phyloP scores from a whole-genome alignment of 2,113 vertebrate genomes.

The Oceanodroma tethys region DNA sequence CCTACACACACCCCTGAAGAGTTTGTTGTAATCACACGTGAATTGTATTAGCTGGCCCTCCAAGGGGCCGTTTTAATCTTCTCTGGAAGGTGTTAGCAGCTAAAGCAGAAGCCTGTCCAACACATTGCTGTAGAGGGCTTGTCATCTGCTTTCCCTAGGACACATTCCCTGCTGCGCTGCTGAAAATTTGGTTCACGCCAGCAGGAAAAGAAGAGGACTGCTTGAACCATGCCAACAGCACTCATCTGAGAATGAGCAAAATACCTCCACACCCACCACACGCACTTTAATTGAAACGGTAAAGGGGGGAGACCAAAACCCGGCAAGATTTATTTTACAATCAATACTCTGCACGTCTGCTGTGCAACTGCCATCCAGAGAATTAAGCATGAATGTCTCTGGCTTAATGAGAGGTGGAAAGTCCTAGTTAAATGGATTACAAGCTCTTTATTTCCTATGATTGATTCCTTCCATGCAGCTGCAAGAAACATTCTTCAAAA shows the following conservation, averaged over 20 bases:
- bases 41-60: neutral
- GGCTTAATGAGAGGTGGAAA: constrained; percentile 44
- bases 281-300: neutral
- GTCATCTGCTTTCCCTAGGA: neutral
- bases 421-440: constrained; percentile 43
- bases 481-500: neutral
- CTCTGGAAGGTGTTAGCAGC: neutral
- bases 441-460: constrained; percentile 20
- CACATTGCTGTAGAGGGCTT: neutral
- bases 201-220: neutral
- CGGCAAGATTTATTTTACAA: neutral
- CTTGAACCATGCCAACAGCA: neutral
- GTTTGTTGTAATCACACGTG: accelerated
- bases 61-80: neutral
- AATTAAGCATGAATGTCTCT: neutral
- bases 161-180: neutral
- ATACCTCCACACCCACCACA: neutral
- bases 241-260: neutral
- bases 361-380: constrained; percentile 15
- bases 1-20: neutral
- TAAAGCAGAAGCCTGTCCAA: neutral
- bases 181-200: neutral
- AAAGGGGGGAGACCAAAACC: neutral
- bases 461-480: constrained; percentile 23
- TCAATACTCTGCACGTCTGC: neutral